These are phyloP conservation scores for Fulmarus glacialis DNA, from an alignment of 2,113 vertebrate genomes.

Conservation along the genomic window DNA sequence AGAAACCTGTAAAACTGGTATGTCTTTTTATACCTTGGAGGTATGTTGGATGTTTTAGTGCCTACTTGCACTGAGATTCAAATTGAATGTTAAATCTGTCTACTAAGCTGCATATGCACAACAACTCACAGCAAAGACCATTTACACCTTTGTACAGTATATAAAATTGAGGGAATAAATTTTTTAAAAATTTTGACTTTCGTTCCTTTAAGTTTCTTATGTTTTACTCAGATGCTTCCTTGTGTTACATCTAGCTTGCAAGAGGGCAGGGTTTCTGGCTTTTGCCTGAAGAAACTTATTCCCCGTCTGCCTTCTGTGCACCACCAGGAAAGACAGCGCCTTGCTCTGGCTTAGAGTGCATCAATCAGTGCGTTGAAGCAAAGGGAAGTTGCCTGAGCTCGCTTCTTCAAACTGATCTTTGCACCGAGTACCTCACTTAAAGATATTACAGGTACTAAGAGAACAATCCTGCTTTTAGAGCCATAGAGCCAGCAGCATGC, in stretches of 20 bases:
- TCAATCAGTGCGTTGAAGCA: background rate
- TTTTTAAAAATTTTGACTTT: background rate
- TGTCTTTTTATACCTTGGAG: slow-evolving; percentile 68
- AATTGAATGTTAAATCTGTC: slow-evolving; percentile 69
- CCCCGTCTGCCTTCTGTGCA: accelerated
- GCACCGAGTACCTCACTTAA: background rate
- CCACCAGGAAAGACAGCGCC: background rate
- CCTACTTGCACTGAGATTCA: slow-evolving; percentile 68
- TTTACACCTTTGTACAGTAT: slow-evolving; percentile 57
- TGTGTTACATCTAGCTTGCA: background rate
- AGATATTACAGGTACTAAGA: background rate
- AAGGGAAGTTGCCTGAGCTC: background rate
- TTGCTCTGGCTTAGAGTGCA: background rate
- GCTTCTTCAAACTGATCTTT: background rate
- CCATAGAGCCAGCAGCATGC: background rate
- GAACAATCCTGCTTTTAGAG: background rate
- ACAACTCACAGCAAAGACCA: slow-evolving; percentile 48
- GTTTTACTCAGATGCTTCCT: background rate
- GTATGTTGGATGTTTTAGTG: slow-evolving; percentile 64
- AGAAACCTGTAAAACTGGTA: slow-evolving; percentile 64
- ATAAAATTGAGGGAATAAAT: slow-evolving; percentile 57
- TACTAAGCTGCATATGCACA: slow-evolving; percentile 62
- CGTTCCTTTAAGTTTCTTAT: background rate
- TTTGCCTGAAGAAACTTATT: background rate
- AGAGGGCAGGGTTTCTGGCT: background rate